Evolutionary conservation across 2,113 vertebrate species (phyloP).

Genomic region (Chascanopsetta lugubris): DNA sequence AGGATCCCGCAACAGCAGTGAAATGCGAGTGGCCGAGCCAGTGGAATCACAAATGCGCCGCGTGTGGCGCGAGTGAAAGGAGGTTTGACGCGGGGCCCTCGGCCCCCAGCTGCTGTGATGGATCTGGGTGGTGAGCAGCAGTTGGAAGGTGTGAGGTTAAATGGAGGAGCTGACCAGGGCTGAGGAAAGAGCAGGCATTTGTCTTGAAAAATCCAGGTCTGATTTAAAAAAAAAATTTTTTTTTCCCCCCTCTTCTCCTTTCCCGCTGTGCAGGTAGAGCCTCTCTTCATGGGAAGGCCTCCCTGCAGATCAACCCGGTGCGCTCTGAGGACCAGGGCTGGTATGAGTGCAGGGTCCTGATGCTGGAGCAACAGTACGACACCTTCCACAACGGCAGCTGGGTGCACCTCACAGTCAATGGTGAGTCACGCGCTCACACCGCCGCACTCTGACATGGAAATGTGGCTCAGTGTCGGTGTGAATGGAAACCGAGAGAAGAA

Average conservation of each 20-base stretch:
- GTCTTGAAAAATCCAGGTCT: constrained; percentile 9
- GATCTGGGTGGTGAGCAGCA: constrained; percentile 14
- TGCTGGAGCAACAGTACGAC: constrained; percentile 97
- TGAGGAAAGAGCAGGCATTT: constrained; percentile 8
- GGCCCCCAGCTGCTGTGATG: constrained; percentile 24
- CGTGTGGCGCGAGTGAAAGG: not conserved
- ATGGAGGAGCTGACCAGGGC: not conserved
- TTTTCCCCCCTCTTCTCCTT: not conserved
- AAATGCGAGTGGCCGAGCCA: too few relatives aligned
- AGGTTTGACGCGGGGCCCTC: constrained; percentile 12
- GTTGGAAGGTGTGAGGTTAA: not conserved
- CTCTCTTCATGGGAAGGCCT: constrained; percentile 95
- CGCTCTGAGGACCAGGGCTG: constrained; percentile 98
- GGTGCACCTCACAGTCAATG: constrained; percentile 98
- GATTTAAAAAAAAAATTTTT: not conserved
- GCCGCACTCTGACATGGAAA: not conserved
- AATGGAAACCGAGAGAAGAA: too few relatives aligned
- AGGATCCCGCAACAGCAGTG: too few relatives aligned
- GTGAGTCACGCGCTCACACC: constrained; percentile 76
- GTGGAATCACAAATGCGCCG: too few relatives aligned
- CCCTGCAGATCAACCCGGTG: constrained; percentile 93
- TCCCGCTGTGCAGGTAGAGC: constrained; percentile 87
- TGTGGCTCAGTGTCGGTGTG: constrained; percentile 6
- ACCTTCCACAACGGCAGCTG: constrained; percentile 99
- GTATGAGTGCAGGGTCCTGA: constrained; percentile 98